These are phyloP conservation scores for Drosophila yooni DNA, from an alignment of 2,888 invertebrate species.

Conservation along the genomic window DNA sequence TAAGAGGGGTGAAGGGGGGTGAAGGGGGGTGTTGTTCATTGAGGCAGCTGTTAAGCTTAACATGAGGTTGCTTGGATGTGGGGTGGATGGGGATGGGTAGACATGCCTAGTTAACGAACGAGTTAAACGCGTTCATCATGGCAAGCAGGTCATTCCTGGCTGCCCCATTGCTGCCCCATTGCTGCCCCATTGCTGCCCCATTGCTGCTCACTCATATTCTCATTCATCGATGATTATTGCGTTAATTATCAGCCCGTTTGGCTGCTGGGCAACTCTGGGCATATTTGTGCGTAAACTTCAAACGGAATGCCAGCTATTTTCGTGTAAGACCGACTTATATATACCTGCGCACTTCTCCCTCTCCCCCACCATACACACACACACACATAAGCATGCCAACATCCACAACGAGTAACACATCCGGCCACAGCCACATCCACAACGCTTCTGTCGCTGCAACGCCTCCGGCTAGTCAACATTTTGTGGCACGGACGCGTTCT, in stretches of 20 bases:
- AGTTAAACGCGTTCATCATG: constrained; percentile 72
- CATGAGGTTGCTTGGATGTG: background rate
- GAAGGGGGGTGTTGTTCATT: constrained; percentile 6
- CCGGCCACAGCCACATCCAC: constrained; percentile 13
- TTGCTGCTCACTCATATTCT: constrained; percentile 43
- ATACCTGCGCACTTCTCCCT: constrained; percentile 18
- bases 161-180: background rate
- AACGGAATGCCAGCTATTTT: constrained; percentile 80
- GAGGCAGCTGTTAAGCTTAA: constrained; percentile 27
- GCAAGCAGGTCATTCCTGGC: constrained; percentile 56
- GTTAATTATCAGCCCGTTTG: constrained; percentile 76
- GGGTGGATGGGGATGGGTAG: background rate
- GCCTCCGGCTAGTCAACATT: constrained; percentile 28
- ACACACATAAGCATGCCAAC: constrained; percentile 36
- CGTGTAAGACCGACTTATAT: constrained; percentile 54
- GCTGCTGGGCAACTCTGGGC: constrained; percentile 37
- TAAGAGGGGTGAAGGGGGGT: background rate
- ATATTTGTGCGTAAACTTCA: constrained; percentile 81
- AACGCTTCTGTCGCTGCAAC: constrained; percentile 1
- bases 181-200: constrained; percentile 1
- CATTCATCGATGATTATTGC: constrained; percentile 82
- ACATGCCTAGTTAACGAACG: constrained; percentile 48
- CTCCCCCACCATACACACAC: background rate
- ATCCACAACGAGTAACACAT: constrained; percentile 30
- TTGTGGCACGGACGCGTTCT: constrained; percentile 1